Base-by-base conservation (phyloP, 1,140 invertebrate genomes). In the Diachasmimorpha longicaudata region DNA sequence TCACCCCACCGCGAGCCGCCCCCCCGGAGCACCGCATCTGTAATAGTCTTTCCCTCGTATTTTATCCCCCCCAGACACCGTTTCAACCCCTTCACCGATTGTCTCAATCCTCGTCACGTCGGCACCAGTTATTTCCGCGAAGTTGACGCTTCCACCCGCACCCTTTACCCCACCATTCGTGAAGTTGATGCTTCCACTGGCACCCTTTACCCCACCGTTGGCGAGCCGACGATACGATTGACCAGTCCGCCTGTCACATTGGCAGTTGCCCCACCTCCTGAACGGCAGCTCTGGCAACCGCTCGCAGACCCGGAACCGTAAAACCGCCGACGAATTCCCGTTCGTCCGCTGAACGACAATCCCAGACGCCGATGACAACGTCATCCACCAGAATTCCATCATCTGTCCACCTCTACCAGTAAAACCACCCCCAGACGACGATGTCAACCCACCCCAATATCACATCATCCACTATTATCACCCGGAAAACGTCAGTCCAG, bases 1-100 rank as follows among this genome's bases (percentile, higher is more conserved):
- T 88, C 86, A 88, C 87, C 86, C 86, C 87, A 82, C 86, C 86
- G 86, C 86, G 82, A 83, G 78, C 82, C 83, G 82, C 83, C 83
- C 83, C 81, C 85, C 76, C 81, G 82, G 85, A 83, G 82, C 83
- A 84, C 83, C 83, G 85, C 87, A 87, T 87, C 85, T 86, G 86
- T 86, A 79, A 84, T 78, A 80, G 78, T 84, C 85, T 84, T 81
- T 80, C 77, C 80, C 71, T 75, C 75, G 75, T 79, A 74, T 76
- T 80, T 74, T 75, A 52, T 36, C 42, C 58, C 72, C 52, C 42
- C 75, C 76, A 68, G 25, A 42, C 42, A 42, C 74, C 6, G 31
- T 3, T 52, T 63, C 14, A 25, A 13, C 11, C 23, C 31, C 23
- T 63, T 63, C 58, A 0, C 19, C 58, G 5, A 63, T 21, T 55